phyloP scores from a whole-genome alignment of 2,113 vertebrate genomes.

The Theropithecus gelada region DNA sequence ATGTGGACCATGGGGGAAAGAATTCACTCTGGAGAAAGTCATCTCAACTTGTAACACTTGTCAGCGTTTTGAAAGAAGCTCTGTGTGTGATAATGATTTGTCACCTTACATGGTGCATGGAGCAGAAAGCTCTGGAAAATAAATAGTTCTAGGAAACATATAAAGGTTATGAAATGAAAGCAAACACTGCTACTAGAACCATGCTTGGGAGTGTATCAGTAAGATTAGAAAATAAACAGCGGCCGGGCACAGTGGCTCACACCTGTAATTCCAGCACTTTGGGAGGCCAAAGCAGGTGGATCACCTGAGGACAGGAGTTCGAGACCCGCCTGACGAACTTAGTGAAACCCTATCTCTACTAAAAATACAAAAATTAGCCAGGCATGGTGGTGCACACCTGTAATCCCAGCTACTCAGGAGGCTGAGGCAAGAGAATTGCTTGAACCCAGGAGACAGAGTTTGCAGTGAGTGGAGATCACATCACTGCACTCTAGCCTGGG shows the following conservation, averaged over 20 bases:
- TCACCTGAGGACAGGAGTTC: neutral
- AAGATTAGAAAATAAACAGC: neutral
- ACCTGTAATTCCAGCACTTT: neutral
- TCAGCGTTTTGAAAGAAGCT: neutral
- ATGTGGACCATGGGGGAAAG: neutral
- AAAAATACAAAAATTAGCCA: neutral
- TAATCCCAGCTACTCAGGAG: neutral
- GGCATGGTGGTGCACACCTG: neutral
- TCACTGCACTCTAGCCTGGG: neutral
- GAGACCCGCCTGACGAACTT: neutral
- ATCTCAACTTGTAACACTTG: neutral
- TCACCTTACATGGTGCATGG: neutral
- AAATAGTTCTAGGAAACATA: neutral
- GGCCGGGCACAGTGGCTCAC: neutral
- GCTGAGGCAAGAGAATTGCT: neutral
- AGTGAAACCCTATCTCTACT: neutral
- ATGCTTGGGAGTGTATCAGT: too few species aligned
- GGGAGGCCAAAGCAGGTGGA: neutral
- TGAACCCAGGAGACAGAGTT: neutral
- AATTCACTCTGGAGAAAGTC: neutral
- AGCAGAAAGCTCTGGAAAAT: neutral
- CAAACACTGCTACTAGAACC: neutral
- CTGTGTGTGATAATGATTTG: neutral
- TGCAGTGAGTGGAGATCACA: neutral
- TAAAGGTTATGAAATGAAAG: neutral